These are phyloP conservation scores for Leucoraja erinaceus DNA, from an alignment of 2,113 vertebrate genomes.

Conservation along the genomic window DNA sequence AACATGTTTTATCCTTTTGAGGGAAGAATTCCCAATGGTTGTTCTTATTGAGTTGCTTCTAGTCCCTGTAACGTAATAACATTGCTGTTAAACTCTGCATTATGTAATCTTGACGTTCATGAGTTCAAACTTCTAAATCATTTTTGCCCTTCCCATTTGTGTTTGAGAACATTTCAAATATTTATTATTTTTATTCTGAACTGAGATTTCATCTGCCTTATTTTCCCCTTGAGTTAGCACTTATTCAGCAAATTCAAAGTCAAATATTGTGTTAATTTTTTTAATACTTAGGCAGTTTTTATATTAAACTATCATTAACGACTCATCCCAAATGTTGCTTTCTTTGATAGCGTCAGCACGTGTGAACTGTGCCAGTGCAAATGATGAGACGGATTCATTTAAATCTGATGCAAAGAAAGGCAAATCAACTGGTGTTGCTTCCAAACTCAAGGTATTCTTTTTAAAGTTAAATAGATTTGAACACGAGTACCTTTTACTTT, in stretches of 20 bases:
- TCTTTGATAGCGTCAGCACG: not conserved
- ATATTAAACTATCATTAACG: not conserved
- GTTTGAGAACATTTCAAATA: not conserved
- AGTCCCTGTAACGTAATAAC: no score
- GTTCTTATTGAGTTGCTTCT: no score
- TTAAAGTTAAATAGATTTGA: not conserved
- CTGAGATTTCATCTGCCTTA: not conserved
- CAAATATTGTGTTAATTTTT: not conserved
- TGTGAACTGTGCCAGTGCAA: not conserved
- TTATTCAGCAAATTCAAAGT: not conserved
- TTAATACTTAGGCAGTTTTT: not conserved
- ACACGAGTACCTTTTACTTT: not conserved
- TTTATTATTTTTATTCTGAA: not conserved
- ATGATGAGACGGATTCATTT: conserved; percentile 63
- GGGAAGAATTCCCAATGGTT: no score
- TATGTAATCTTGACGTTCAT: no score
- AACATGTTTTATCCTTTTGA: no score
- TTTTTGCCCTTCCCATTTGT: conserved; percentile 40
- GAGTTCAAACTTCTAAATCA: conserved; percentile 14
- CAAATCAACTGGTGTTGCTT: conserved; percentile 58
- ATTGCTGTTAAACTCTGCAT: no score
- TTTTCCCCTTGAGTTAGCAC: not conserved
- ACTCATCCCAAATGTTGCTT: not conserved
- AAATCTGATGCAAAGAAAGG: conserved; percentile 79
- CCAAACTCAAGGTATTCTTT: conserved; percentile 74